Evolutionary conservation across 2,888 invertebrate species (phyloP), one percentile per base, ranked within the genome.

Genomic region (Perdita meconis): DNA sequence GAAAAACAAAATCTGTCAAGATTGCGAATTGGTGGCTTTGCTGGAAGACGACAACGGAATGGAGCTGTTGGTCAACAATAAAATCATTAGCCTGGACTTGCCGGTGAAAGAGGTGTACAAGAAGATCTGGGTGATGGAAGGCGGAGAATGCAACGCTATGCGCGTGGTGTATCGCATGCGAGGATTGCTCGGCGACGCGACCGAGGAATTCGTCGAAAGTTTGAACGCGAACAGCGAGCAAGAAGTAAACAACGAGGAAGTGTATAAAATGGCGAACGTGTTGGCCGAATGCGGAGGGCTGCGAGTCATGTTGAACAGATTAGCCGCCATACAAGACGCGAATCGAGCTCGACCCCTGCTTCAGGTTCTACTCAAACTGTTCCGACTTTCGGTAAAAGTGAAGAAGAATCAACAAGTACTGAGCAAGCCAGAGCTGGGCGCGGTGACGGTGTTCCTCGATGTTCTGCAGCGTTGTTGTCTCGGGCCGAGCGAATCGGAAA

Each of bases 21-120:
- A 99, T 93, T 99, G 99, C 93, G 99, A 99, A 92, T 94, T 99
- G 74, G 98, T 99, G n/a, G 99, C 99, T 0, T 93, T 99, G 30
- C 93, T 99, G 0, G 99, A 99, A 91, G 99, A 99, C 92, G 99
- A 99, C 92, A 99, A 98, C 89, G 99, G 99, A 66, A 99, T 99
- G 98, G 99, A 99, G 92, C 93, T 99, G 82, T 94, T 99, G 36
- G 99, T 99, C 6, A 97, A 98, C 92, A 99, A 99, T 92, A 99
- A 99, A 94, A 99, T 99, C 83, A 99, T 99, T 92, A 98, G 98
- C 78, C 94, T 99, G 13, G 98, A 99, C 93, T 94, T 99, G 85
- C 97, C 98, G 0, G 99, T 99, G 13, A 98, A 98, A 92, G 98
- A 98, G 89, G 96, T 97, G n/a, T 94, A 94, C 86, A 94, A 94